Percentiles rank a stretch among this genome's conserved stretches.
Conservation (phyloP, 2,888 invertebrate genomes). For the Dermolepida albohirtum region DNA sequence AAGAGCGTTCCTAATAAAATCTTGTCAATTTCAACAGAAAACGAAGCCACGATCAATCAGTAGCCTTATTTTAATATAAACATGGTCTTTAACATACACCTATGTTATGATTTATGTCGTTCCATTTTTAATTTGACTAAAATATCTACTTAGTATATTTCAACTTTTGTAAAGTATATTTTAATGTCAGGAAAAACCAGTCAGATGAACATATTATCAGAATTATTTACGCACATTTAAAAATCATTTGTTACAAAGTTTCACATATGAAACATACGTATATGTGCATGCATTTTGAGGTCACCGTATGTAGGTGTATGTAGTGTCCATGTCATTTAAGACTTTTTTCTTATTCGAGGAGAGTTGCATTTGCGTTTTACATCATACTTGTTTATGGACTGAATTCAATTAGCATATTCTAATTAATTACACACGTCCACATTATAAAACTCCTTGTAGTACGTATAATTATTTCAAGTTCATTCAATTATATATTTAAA, state of each 20-base stretch:
- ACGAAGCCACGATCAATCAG: too few species aligned
- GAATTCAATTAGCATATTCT: slow-evolving; percentile 16
- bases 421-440: slow-evolving; percentile 22
- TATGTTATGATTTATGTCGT: too few species aligned
- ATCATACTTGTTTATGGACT: slow-evolving; percentile 4
- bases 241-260: too few species aligned
- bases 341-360: neutral
- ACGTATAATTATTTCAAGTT: slow-evolving; percentile 9
- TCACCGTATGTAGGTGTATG: slow-evolving; percentile 11
- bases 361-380: slow-evolving; percentile 11
- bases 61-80: too few species aligned
- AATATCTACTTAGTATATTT: too few species aligned
- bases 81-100: too few species aligned
- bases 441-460: slow-evolving; percentile 11
- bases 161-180: too few species aligned
- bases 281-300: slow-evolving; percentile 7
- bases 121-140: too few species aligned
- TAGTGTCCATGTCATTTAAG: slow-evolving; percentile 2
- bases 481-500: slow-evolving; percentile 20
- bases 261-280: neutral
- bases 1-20: too few species aligned
- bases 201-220: neutral
- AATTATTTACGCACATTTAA: slow-evolving; percentile 6
- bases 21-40: too few species aligned
- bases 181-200: neutral